Base-by-base conservation (phyloP, 2,797 vertebrate species). In the Amblyraja radiata region DNA sequence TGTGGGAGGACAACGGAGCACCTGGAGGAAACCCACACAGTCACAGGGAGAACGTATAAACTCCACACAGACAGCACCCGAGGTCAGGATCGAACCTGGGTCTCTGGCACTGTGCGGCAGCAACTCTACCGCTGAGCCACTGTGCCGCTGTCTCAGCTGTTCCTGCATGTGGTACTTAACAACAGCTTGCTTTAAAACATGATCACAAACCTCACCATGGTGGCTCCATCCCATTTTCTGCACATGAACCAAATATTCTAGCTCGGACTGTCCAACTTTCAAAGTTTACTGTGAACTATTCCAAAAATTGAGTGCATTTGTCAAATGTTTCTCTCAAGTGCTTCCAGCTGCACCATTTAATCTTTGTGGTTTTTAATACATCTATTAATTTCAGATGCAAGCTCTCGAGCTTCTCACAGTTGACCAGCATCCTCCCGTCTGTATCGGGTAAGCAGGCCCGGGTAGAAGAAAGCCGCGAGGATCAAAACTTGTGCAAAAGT, bases 121-220 rank as follows among this genome's bases (percentile, higher is more conserved):
- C 46, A 54, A 54, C 4, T 54, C 46, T 54, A 54, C 46, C 4
- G 46, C 46, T 54, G 46, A 5, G 46, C 46, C 46, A 54, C 46
- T 54, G 46, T 54, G 3, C 46, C 61, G 13, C 14, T 63, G 54
- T 58, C 58, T 86, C 14, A 6, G 13, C 10, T 11, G 6, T 25
- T 61, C 23, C 81, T 84, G 9, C 25, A 84, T 84, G n/a, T 61
- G 54, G 23, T 58, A 61, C 54, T 58, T 23, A 61, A 84, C 81
- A 84, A 46, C 81, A 58, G 81, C 81, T 65, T n/a, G 83, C 28
- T 58, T 86, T 65, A 86, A 84, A 65, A 63, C 18, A 86, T 65
- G 63, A 21, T 86, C 58, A 1, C 58, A 6, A 63, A 63, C 83
- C 61, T 18, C 0, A 65, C 6, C 13, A 86, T 6, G 28, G 58